These are phyloP conservation scores for Noctilio leporinus DNA, from an alignment of 2,113 vertebrate species.

Conservation along the genomic window DNA sequence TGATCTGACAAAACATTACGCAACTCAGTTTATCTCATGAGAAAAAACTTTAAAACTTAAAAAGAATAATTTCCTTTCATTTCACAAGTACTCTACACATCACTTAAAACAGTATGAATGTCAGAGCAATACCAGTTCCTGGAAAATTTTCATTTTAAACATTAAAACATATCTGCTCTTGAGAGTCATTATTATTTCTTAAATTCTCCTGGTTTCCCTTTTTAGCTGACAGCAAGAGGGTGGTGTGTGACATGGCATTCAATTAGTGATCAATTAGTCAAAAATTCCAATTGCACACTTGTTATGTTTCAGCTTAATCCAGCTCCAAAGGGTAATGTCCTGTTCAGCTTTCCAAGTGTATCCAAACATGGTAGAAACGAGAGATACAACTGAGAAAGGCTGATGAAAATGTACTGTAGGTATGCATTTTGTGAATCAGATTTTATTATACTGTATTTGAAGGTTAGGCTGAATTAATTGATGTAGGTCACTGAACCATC, in stretches of 20 bases:
- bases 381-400: not conserved
- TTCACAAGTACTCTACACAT: not conserved
- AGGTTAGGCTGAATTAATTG: not conserved
- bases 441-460: not conserved
- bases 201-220: not conserved
- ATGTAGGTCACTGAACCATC: not conserved
- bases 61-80: constrained; percentile 14
- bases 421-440: not conserved
- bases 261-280: not conserved
- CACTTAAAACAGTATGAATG: not conserved
- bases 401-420: not conserved
- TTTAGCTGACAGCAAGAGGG: not conserved
- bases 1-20: constrained; percentile 1
- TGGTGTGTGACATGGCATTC: not conserved
- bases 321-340: not conserved
- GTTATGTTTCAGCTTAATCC: not conserved
- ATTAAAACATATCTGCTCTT: constrained; percentile 12
- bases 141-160: constrained; percentile 11
- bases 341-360: not conserved
- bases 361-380: not conserved
- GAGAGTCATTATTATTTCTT: not conserved
- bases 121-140: not conserved
- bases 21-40: constrained; percentile 3
- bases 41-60: constrained; percentile 8
- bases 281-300: not conserved